Base-by-base conservation (phyloP, 2,113 vertebrate genomes). In the Psettodes erumei region DNA sequence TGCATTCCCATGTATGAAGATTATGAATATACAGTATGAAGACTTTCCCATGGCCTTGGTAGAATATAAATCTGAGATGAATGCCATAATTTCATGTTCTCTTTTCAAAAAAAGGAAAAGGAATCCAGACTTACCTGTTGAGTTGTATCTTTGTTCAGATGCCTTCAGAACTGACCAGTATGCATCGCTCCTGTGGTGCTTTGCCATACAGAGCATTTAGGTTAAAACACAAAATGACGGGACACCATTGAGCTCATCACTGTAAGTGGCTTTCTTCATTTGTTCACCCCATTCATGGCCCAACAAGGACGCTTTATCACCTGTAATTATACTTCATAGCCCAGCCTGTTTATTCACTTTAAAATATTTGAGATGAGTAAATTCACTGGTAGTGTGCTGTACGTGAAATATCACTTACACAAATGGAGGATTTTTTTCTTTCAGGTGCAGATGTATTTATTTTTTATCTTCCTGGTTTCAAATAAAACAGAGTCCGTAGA, bases 361-460 rank as follows among this genome's bases (percentile, higher is more conserved):
- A n/a, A 50, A 18, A 77, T 71, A 47, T 74, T 70, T 73, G 25
- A 79, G n/a, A 81, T 66, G 13, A 59, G 37, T 70, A 48, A 70
- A 63, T 71, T 77, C 62, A 69, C 59, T 42, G 47, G 15, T 77
- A 38, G 63, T 53, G 72, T 67, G 27, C 72, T 82, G 47, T 75
- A 28, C 71, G 58, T 62, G 60, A 61, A 33, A 43, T 53, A 43
- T 69, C 56, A 67, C 59, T n/a, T 15, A 27, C 71, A 78, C 64
- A 68, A 43, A 35, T 53, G 9, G 27, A 55, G 45, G 3, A 43
- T 65, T 30, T 67, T 51, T 59, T 63, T 56, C 28, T 60, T 81
- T 76, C 59, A 77, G 50, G 33, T 77, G 37, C 66, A 77, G 54
- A 71, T 85, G 74, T 79, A 81, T 87, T 87, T 88, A 89, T 87